Conservation (phyloP, 2,888 invertebrate species). For the Cetonia aurata region DNA sequence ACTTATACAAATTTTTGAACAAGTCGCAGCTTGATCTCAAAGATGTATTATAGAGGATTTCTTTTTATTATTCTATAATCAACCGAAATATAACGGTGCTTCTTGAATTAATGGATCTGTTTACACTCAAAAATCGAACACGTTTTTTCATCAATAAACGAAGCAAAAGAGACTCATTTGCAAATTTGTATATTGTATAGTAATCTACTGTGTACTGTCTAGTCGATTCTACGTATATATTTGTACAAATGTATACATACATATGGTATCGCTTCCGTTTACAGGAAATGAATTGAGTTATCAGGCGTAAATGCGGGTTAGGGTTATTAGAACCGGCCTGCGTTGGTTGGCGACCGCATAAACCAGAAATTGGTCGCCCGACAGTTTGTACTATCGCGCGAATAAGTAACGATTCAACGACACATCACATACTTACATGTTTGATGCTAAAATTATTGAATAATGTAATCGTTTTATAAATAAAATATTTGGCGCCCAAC, state of each 20-base stretch:
- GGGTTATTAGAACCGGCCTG: conserved; percentile 26
- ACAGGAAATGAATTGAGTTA: conserved; percentile 35
- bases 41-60: too few species aligned
- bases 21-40: neutral
- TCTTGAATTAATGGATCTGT: neutral
- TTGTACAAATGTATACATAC: neutral
- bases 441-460: too few species aligned
- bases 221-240: too few species aligned
- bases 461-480: too few species aligned
- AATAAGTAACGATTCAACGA: too few species aligned
- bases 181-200: too few species aligned
- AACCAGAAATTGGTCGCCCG: conserved; percentile 12
- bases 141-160: neutral
- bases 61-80: too few species aligned
- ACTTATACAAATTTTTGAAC: too few species aligned
- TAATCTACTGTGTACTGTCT: conserved; percentile 25
- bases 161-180: neutral
- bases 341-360: neutral
- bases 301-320: conserved; percentile 32
- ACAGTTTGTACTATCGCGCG: too few species aligned
- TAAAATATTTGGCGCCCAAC: too few species aligned
- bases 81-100: neutral
- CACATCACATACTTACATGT: too few species aligned
- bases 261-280: conserved; percentile 27
- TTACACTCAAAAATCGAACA: neutral